Evolutionary conservation across 2,797 vertebrate species (phyloP), one percentile per base, ranked within the genome.

Genomic region (Sibirionetta formosa): DNA sequence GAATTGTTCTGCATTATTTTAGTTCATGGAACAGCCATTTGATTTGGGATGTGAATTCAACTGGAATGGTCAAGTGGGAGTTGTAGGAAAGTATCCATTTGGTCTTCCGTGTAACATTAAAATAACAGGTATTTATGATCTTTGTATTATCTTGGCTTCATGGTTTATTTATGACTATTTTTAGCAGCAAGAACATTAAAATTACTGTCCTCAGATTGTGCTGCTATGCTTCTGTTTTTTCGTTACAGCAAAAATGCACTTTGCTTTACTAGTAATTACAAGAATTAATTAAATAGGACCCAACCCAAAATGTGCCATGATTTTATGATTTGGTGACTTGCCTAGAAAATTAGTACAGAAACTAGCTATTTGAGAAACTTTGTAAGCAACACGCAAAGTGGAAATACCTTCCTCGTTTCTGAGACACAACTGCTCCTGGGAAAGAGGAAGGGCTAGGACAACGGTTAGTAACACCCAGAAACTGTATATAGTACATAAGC

Each of bases 51-150:
- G 98, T 93, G 96, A 97, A 93, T 99, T 98, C 98, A 98, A 98
- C 94, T 98, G 99, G 97, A 98, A 98, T 94, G 98, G 98, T 94
- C 98, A 98, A 81, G 96, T 97, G 54, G 98, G 98, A 97, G 97
- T 97, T 81, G 99, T 99, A 86, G 99, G 99, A 97, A 98, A 99
- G 66, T 96, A 97, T 97, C 99, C 99, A 10, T 99, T 98, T 98
- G 99, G 99, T 92, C 99, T 99, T 96, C 99, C 99, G 8, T 98
- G 99, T 96, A 99, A 99, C 97, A 99, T 99, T 97, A 98, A 99
- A 97, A 98, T 99, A 96, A 99, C 98, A 98, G 99, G 99, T 99
- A 98, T 97, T 88, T 94, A 88, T 70, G 50, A 82, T 86, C 35
- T 90, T 90, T 93, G 2, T 73, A 42, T 95, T 90, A 46, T n/a